Conservation (phyloP, 2,113 vertebrate genomes). For the Zosterops lateralis region DNA sequence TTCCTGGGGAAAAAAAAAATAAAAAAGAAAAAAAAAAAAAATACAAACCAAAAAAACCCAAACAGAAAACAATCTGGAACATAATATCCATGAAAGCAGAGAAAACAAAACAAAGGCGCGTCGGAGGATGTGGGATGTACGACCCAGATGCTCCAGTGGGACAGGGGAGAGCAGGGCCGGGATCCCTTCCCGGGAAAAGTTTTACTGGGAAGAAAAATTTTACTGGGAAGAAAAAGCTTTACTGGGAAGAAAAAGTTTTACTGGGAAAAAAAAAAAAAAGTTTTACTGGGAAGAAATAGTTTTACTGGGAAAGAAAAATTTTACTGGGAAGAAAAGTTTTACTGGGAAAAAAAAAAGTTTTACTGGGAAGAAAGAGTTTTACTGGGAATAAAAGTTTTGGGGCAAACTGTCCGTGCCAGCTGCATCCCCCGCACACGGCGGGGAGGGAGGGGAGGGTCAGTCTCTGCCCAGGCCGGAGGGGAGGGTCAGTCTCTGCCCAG, state of each 20-base stretch:
- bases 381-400: too few species aligned
- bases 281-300: too few species aligned
- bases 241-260: too few species aligned
- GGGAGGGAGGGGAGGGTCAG: too few species aligned
- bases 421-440: too few species aligned
- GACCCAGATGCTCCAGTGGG: neutral
- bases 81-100: neutral
- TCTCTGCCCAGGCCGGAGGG: too few species aligned
- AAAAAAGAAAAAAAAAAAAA: neutral
- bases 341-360: too few species aligned
- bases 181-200: too few species aligned
- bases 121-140: neutral
- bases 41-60: neutral
- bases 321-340: neutral
- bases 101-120: neutral
- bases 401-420: fast-evolving
- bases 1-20: neutral
- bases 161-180: neutral
- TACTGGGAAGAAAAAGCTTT: neutral
- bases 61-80: neutral
- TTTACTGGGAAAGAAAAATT: neutral
- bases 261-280: too few species aligned
- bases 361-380: too few species aligned
- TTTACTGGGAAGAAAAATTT: neutral
- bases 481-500: too few species aligned